Conservation (phyloP, 2,113 vertebrate genomes). For the Charadrius vociferus region DNA sequence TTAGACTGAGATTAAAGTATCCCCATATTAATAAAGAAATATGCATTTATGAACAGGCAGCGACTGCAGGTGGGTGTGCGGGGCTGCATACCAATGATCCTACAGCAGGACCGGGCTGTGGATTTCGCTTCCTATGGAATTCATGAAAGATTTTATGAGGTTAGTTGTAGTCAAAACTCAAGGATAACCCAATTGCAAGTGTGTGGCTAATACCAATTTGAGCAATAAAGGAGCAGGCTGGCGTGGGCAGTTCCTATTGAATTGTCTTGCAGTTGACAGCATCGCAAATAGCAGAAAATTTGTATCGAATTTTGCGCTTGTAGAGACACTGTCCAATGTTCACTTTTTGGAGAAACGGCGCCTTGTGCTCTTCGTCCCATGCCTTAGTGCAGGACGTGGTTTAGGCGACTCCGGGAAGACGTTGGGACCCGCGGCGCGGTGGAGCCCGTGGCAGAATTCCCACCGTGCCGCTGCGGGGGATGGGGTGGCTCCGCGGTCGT, state of each 20-base stretch:
- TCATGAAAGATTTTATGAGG: neutral
- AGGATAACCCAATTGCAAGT: neutral
- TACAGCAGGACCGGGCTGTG: neutral
- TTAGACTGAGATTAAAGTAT: slow-evolving; percentile 69
- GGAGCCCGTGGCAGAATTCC: neutral
- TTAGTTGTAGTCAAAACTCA: neutral
- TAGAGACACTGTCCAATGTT: neutral
- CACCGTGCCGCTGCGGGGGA: neutral
- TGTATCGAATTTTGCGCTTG: neutral
- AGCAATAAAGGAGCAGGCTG: neutral
- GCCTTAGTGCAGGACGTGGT: neutral
- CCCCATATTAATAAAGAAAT: slow-evolving; percentile 68
- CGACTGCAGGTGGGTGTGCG: neutral
- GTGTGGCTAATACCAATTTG: neutral
- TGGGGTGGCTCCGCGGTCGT: neutral
- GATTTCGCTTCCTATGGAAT: neutral
- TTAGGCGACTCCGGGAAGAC: neutral
- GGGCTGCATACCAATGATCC: slow-evolving; percentile 27
- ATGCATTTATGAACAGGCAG: neutral
- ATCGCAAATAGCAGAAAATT: neutral
- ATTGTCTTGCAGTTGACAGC: neutral
- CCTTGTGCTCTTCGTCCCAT: neutral
- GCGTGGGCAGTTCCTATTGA: neutral
- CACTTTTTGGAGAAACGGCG: neutral
- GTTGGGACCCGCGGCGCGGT: neutral